These are phyloP conservation scores for Panulirus ornatus DNA, from an alignment of 1,140 invertebrate genomes.

Conservation along the genomic window DNA sequence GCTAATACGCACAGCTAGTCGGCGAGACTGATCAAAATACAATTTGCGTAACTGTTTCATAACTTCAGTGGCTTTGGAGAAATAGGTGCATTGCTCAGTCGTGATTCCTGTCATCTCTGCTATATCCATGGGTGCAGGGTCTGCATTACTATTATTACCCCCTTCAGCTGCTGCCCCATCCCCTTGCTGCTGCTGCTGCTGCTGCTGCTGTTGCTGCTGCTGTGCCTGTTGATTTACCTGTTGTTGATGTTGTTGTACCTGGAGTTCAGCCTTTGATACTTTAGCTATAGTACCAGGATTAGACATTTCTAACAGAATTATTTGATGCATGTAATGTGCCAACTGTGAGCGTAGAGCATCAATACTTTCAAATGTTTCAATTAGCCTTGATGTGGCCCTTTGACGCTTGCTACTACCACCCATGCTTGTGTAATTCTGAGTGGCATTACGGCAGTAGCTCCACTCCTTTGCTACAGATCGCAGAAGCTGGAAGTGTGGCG, in stretches of 20 bases:
- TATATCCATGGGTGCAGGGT: slow-evolving; percentile 43
- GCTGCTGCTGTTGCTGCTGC: slow-evolving; percentile 49
- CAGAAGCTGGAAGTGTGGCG: slow-evolving; percentile 75
- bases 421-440: slow-evolving; percentile 75
- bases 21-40: slow-evolving; percentile 75
- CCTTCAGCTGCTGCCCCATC: slow-evolving; percentile 46
- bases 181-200: slow-evolving; percentile 35
- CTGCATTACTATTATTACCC: slow-evolving; percentile 60
- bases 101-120: slow-evolving; percentile 67
- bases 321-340: slow-evolving; percentile 72
- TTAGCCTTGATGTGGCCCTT: slow-evolving; percentile 74
- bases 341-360: slow-evolving; percentile 71
- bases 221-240: slow-evolving; percentile 56
- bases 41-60: slow-evolving; percentile 75
- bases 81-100: slow-evolving; percentile 59
- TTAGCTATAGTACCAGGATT: slow-evolving; percentile 72
- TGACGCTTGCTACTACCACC: slow-evolving; percentile 75
- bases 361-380: slow-evolving; percentile 75
- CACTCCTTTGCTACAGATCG: slow-evolving; percentile 75
- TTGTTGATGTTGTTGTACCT: slow-evolving; percentile 71
- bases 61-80: slow-evolving; percentile 73
- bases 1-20: slow-evolving; percentile 74
- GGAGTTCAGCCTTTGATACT: slow-evolving; percentile 68
- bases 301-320: slow-evolving; percentile 72
- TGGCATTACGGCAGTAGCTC: slow-evolving; percentile 75